Evolutionary conservation across 2,888 invertebrate genomes (phyloP), one percentile per base, ranked within the genome.

Genomic region (Tholera decimalis): DNA sequence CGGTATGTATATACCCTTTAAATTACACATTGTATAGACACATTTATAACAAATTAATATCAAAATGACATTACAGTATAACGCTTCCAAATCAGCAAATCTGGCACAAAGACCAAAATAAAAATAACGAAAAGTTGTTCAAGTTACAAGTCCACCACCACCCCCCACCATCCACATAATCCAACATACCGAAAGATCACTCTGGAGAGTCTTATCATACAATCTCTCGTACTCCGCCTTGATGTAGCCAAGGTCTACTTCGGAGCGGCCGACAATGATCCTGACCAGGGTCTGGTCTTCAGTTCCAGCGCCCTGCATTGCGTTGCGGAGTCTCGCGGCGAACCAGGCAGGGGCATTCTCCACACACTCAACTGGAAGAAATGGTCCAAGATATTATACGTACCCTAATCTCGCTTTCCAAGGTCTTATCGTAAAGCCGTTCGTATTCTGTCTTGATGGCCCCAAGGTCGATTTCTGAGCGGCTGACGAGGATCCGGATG

Each of bases 381-480:
- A 73, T 73, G 65, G 26, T 58, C 49, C 46, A 20, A 35, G 15
- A 35, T 53, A 43, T 58, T 37, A 70, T 74, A 90, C 93, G 80
- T 96, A 97, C 97, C 96, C 93, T 92, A 56, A 97, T 92, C 77
- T 96, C 97, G 84, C 96, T 96, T 77, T 96, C 95, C 78, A 97
- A 87, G 0, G 97, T 97, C 82, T 97, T 97, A 87, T 97, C 96
- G 89, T 97, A 97, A 47, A 97, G 94, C 24, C 96, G 93, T 86
- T 97, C 97, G 92, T 97, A 98, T 82, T 97, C 97, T 7, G 92
- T 88, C 89, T 97, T 97, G 88, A 98, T 97, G 84, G 96, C 96
- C 7, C 93, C 97, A 82, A 98, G 96, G 94, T 98, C 98, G 53
- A 97, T 91, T 94, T 97, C 97, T 1, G 97, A 96, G 80, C 97